Conservation (phyloP, 2,113 vertebrate genomes). For the Globicephala melas region DNA sequence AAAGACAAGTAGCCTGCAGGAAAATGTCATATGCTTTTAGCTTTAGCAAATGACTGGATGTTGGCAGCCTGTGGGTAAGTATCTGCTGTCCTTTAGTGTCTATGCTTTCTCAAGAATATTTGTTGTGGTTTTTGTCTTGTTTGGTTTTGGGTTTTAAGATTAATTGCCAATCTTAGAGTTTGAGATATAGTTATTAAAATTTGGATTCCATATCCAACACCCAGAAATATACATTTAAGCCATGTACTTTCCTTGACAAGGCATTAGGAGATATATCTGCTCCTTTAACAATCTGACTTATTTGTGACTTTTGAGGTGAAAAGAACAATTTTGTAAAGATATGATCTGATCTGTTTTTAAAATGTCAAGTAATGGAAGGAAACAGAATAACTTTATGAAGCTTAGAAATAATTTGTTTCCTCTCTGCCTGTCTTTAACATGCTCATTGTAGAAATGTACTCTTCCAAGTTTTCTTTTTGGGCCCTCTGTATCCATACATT, state of each 20-base stretch:
- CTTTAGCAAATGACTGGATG: conserved; percentile 79
- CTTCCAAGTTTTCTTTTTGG: conserved; percentile 69
- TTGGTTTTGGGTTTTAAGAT: conserved; percentile 24
- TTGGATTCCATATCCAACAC: conserved; percentile 27
- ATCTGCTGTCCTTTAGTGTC: conserved; percentile 67
- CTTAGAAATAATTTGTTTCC: conserved; percentile 43
- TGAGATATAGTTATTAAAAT: conserved; percentile 40
- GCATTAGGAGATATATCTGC: not conserved
- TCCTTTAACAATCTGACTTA: not conserved
- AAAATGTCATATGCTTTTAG: conserved; percentile 81
- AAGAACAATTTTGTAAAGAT: not conserved
- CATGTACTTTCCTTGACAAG: conserved; percentile 1
- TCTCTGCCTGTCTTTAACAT: conserved; percentile 57
- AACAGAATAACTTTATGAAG: conserved; percentile 50
- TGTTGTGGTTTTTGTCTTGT: not conserved
- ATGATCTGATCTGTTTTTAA: conserved; percentile 56
- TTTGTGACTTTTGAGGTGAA: not conserved
- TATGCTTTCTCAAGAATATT: conserved; percentile 59
- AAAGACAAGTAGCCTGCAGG: conserved; percentile 83
- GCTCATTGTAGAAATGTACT: conserved; percentile 65
- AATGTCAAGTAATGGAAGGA: conserved; percentile 34
- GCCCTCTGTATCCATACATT: conserved; percentile 57
- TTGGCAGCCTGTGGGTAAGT: conserved; percentile 91
- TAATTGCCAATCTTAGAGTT: conserved; percentile 55
- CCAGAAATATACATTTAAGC: not conserved